Evolutionary conservation across 2,797 vertebrate species (phyloP).

Genomic region (Phrynocephalus vlangalii): DNA sequence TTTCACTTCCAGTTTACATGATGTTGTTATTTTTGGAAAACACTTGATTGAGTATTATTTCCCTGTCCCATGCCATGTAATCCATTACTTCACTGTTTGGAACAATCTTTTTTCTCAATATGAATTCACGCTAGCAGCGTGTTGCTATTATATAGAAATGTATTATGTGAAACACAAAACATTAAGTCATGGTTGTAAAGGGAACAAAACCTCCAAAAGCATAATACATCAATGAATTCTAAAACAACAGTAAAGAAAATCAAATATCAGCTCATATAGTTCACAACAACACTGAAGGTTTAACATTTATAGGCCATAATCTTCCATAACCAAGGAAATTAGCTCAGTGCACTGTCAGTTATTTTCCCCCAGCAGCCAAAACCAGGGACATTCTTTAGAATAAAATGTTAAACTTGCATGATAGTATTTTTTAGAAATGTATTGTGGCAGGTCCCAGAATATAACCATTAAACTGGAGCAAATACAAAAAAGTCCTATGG

Average conservation of each 20-base stretch:
- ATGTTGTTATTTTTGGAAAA: slow-evolving; percentile 11
- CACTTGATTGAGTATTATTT: slow-evolving; percentile 28
- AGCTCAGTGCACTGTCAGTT: not conserved
- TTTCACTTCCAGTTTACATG: slow-evolving; percentile 28
- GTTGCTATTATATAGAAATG: not conserved
- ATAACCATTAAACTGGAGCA: not conserved
- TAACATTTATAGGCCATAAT: not conserved
- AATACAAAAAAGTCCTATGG: not conserved
- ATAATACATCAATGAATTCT: not conserved
- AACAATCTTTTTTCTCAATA: not conserved
- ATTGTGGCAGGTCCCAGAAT: not conserved
- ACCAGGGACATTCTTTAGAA: not conserved
- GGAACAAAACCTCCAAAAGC: not conserved
- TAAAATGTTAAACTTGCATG: not conserved
- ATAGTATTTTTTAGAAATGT: not conserved
- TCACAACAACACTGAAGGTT: slow-evolving; percentile 5
- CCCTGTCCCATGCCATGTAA: not conserved
- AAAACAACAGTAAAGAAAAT: slow-evolving; percentile 22
- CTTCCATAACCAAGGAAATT: not conserved
- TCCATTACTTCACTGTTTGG: slow-evolving; percentile 6
- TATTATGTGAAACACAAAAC: slow-evolving; percentile 7
- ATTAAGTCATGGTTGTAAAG: slow-evolving; percentile 10
- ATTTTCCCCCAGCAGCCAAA: not conserved
- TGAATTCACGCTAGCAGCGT: not conserved
- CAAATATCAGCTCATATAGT: slow-evolving; percentile 2